Conservation (phyloP, 2,113 vertebrate genomes). For the Sylvia atricapilla region DNA sequence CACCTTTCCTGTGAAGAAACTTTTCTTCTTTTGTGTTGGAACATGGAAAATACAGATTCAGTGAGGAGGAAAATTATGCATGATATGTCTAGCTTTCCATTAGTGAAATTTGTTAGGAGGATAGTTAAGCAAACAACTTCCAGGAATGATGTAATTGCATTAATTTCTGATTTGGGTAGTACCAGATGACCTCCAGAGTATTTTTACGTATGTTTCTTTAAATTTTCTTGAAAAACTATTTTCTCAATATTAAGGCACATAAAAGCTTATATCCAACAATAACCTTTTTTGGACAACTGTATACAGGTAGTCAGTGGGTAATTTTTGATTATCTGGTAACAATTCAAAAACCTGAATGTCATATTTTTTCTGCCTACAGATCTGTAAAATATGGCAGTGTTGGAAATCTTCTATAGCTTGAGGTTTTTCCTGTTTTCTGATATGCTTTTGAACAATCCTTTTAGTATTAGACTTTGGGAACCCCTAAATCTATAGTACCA, state of each 20-base stretch:
- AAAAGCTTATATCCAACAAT: not conserved
- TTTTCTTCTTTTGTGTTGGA: not conserved
- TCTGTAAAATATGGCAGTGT: not conserved
- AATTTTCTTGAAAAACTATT: not conserved
- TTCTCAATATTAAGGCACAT: not conserved
- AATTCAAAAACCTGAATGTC: not conserved
- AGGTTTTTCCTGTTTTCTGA: not conserved
- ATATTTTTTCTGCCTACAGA: not conserved
- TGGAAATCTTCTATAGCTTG: not conserved
- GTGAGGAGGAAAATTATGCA: not conserved
- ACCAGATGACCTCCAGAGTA: not conserved
- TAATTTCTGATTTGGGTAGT: not conserved
- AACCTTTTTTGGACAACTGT: not conserved
- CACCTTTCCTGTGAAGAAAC: not conserved
- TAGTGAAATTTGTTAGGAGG: not conserved
- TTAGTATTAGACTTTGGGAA: slow-evolving; percentile 7
- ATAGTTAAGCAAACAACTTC: not conserved
- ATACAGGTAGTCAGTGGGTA: not conserved
- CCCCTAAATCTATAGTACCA: not conserved
- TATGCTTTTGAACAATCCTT: not conserved
- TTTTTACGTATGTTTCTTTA: not conserved
- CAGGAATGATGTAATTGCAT: not conserved
- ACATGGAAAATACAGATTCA: not conserved
- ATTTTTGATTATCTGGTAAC: slow-evolving; percentile 13
- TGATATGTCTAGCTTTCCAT: not conserved